phyloP scores from a whole-genome alignment of 2,797 vertebrate genomes.

The Pteronotus mesoamericanus region DNA sequence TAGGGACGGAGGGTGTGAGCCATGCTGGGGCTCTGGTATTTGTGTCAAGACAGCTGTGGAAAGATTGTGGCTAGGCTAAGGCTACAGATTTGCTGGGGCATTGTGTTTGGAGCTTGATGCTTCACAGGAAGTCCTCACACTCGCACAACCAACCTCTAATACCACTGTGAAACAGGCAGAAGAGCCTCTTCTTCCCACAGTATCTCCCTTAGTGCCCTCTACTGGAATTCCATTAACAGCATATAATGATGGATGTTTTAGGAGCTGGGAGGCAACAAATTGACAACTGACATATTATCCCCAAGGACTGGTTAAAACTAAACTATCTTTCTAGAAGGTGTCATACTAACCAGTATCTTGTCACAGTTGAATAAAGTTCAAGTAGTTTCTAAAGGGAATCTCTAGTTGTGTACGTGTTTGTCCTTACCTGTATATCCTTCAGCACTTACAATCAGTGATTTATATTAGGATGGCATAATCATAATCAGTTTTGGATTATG shows the following conservation, averaged over 20 bases:
- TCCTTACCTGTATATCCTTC: background rate
- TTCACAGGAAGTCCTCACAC: background rate
- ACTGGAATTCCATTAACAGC: background rate
- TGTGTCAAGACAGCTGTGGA: background rate
- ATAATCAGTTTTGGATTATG: background rate
- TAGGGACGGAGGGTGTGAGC: fast-evolving
- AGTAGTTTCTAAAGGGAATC: background rate
- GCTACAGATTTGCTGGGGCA: background rate
- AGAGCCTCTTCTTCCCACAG: background rate
- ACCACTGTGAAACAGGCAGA: background rate
- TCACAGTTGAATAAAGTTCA: background rate
- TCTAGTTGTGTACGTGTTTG: background rate
- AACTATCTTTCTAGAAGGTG: background rate
- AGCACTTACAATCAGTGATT: background rate
- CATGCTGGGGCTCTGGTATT: background rate
- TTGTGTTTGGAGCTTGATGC: background rate
- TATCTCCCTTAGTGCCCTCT: background rate
- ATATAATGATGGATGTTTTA: background rate
- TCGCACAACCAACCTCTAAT: background rate
- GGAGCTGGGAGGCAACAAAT: background rate
- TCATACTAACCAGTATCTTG: background rate
- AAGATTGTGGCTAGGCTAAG: background rate
- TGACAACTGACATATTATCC: background rate
- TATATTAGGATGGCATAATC: background rate
- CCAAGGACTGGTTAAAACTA: background rate